Percentiles rank a stretch among this genome's conserved stretches.
Conservation (phyloP, 2,113 vertebrate genomes). For the Cervus canadensis region DNA sequence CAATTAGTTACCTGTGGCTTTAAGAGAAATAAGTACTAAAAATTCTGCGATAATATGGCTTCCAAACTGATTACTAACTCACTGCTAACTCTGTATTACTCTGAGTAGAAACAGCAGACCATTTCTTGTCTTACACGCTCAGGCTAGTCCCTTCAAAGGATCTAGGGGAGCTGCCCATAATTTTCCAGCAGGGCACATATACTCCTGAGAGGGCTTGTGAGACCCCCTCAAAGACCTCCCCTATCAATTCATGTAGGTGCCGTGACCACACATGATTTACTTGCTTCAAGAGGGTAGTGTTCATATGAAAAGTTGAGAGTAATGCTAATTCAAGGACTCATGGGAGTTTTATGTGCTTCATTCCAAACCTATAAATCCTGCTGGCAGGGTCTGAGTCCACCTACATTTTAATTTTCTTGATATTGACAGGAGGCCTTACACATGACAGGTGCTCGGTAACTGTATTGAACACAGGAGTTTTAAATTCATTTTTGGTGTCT, state of each 20-base stretch:
- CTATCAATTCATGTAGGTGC: not conserved
- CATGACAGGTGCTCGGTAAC: not conserved
- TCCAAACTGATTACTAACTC: not conserved
- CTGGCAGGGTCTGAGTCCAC: not conserved
- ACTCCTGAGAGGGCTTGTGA: not conserved
- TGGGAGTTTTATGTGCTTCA: not conserved
- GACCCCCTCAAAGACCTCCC: not conserved
- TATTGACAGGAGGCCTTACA: not conserved
- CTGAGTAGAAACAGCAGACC: not conserved
- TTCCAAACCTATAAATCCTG: not conserved
- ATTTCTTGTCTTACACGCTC: not conserved
- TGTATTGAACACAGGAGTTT: not conserved
- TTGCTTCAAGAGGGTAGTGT: not conserved
- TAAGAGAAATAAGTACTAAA: not conserved
- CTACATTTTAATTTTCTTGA: not conserved
- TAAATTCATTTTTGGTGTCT: not conserved
- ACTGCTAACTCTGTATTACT: not conserved
- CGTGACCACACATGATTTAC: not conserved
- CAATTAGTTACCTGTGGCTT: not conserved
- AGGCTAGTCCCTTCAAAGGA: not conserved
- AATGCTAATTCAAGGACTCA: not conserved
- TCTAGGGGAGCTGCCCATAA: not conserved
- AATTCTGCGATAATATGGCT: not conserved
- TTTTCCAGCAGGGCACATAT: not conserved
- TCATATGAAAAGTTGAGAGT: not conserved